Percentiles rank a stretch among this genome's conserved stretches.
phyloP scores from a whole-genome alignment of 2,888 invertebrate species.

The Saturnia pavonia region DNA sequence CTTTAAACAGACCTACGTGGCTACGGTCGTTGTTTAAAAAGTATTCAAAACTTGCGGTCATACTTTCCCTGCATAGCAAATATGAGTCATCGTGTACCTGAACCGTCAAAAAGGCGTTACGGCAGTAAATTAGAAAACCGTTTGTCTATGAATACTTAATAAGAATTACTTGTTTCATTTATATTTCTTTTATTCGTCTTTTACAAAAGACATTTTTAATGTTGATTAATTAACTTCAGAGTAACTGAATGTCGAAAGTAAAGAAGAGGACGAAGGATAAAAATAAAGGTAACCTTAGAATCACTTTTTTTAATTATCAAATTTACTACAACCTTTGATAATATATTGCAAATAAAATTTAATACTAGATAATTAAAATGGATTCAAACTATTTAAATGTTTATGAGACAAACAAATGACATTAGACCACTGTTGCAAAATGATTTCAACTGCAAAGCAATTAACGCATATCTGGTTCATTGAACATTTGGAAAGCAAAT shows the following conservation, averaged over 20 bases:
- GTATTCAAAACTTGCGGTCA: slow-evolving; percentile 26
- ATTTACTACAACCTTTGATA: no score
- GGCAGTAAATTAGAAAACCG: neutral
- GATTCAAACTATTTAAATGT: no score
- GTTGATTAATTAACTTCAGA: neutral
- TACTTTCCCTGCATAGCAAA: slow-evolving; percentile 52
- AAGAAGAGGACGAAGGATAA: neutral
- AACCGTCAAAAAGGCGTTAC: slow-evolving; percentile 7
- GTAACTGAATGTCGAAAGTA: neutral
- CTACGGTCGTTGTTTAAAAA: slow-evolving; percentile 24
- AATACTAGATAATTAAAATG: no score
- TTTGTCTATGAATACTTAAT: neutral
- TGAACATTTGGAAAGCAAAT: slow-evolving; percentile 1
- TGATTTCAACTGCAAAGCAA: slow-evolving; percentile 4
- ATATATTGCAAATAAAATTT: no score
- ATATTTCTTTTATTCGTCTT: neutral
- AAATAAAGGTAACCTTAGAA: no score
- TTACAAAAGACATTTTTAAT: neutral
- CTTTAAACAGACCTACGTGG: neutral
- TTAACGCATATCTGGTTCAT: slow-evolving; percentile 12
- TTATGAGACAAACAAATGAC: neutral
- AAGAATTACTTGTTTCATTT: neutral
- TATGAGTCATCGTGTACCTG: slow-evolving; percentile 46
- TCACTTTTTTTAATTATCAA: no score
- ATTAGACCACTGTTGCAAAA: neutral